Evolutionary conservation across 2,797 vertebrate species (phyloP).

Genomic region (Cephalopachus bancanus): DNA sequence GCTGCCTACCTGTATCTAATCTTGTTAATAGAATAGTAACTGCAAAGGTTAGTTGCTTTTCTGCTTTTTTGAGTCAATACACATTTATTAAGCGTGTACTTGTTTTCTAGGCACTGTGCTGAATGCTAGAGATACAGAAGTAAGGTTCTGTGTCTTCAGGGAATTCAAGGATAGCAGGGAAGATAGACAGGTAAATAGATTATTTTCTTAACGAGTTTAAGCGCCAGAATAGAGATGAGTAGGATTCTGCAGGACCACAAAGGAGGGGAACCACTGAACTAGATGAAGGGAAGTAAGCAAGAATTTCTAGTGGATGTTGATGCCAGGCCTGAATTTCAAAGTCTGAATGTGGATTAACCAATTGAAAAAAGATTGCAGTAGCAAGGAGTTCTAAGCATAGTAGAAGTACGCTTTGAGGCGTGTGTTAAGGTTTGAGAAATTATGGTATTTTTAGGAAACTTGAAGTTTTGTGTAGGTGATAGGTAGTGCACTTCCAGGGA

Average conservation of each 20-base stretch:
- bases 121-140: neutral
- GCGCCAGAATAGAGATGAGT: neutral
- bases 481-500: neutral
- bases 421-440: neutral
- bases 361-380: neutral
- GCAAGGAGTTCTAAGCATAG: neutral
- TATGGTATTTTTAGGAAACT: neutral
- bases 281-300: neutral
- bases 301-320: neutral
- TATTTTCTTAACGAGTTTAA: conserved; percentile 21
- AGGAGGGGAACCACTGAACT: neutral
- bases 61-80: conserved; percentile 20
- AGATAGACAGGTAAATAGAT: neutral
- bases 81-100: neutral
- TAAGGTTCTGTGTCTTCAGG: neutral
- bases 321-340: neutral
- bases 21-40: neutral
- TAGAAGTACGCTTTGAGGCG: neutral
- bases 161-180: neutral
- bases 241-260: neutral
- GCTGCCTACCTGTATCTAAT: neutral
- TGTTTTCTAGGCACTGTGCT: neutral
- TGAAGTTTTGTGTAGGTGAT: neutral
- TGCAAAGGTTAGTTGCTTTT: conserved; percentile 24
- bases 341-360: neutral